Base-by-base conservation (phyloP, 2,113 vertebrate species). In the Micromys minutus region DNA sequence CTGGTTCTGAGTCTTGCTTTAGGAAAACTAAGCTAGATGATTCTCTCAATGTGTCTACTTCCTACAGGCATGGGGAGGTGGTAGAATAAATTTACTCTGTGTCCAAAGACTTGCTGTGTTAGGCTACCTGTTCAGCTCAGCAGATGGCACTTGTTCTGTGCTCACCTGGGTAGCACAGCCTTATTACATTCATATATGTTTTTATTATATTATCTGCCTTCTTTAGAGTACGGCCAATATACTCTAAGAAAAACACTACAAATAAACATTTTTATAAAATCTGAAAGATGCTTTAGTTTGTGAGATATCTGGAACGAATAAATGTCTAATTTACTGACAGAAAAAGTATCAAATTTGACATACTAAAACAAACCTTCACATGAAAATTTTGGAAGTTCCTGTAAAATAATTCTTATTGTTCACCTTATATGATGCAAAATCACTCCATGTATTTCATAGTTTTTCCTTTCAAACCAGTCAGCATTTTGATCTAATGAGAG, bases 61-160 rank as follows among this genome's bases (percentile, higher is more conserved):
- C 55, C 36, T 0, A 2, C 10, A 74, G 3, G 1, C 72, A 5
- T 34, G 39, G 11, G 24, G 19, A 59, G 17, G 26, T 63, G n/a
- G 12, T 7, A 4, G 6, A 11, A 5, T 76, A 11, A 12, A 29
- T 15, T 0, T 31, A 12, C 10, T 17, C 2, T 36, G 19, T 39
- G 31, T 31, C 11, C 2, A 57, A 17, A 72, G 22, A 3, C 3
- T 10, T n/a, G 24, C 36, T 85, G 19, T 1, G 1, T 26, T 34
- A 26, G 42, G 16, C 15, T 17, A 42, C 12, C 4, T 29, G 12
- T 57, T 50, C 45, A 74, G 17, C 39, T 3, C 21, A 16, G 42
- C 57, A 61, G 0, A 5, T 12, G 36, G 12, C 1, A 61, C 26
- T 3, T 77, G 21, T 29, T 61, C 71, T 59, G 4, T 47, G 0